A percentile compares a stretch with the other conserved stretches of the same genome.
phyloP scores from a whole-genome alignment of 2,888 invertebrate genomes.

The Cactoblastis cactorum region DNA sequence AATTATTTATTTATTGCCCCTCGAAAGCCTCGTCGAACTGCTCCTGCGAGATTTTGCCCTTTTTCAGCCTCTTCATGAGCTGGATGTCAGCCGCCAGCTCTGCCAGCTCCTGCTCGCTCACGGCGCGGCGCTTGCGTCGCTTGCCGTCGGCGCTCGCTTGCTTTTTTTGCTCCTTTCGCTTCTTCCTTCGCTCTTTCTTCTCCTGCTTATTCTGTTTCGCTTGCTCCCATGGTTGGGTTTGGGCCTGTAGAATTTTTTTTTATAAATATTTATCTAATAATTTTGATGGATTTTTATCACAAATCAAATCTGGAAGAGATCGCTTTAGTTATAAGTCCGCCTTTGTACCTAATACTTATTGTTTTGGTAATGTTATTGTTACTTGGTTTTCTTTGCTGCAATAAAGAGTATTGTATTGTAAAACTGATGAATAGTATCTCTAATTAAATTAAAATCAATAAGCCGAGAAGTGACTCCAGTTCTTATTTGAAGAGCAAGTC shows the following conservation, averaged over 20 bases:
- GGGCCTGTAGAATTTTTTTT: constrained; percentile 40
- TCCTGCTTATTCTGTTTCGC: constrained; percentile 85
- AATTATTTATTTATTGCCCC: constrained; percentile 43
- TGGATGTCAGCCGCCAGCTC: constrained; percentile 90
- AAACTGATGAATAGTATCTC: neutral
- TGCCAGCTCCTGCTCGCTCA: constrained; percentile 85
- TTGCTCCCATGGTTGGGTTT: constrained; percentile 88
- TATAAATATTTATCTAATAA: no score
- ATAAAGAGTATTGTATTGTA: no score
- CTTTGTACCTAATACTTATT: no score
- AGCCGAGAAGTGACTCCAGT: no score
- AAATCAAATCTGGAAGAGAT: no score
- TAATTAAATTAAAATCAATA: no score
- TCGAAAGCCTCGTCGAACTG: constrained; percentile 83
- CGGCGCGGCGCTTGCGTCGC: constrained; percentile 56
- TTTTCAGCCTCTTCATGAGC: constrained; percentile 91
- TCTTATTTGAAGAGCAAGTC: no score
- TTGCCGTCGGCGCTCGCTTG: constrained; percentile 69
- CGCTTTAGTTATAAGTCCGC: no score
- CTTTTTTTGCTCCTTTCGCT: constrained; percentile 79
- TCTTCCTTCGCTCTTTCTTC: constrained; percentile 80
- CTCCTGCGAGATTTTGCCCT: constrained; percentile 85
- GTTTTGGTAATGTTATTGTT: no score
- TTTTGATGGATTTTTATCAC: no score
- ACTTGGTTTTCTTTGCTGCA: no score